Evolutionary conservation across 1,140 invertebrate species (phyloP).

Genomic region (Tetramorium simillimum): DNA sequence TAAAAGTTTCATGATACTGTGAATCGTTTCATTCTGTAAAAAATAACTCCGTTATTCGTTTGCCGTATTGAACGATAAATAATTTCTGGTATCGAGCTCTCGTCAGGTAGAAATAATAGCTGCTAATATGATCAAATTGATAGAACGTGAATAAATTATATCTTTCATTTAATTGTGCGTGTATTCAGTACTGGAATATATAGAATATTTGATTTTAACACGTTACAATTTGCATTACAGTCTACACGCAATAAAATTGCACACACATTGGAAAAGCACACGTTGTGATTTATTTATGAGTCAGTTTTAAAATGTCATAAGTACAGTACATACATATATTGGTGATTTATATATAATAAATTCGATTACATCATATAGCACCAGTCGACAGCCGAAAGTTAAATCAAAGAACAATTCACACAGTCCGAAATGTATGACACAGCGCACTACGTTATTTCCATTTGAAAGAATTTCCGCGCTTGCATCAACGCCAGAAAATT

Average conservation of each 20-base stretch:
- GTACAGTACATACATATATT: neutral
- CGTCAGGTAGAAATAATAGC: neutral
- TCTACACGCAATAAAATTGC: neutral
- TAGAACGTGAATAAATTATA: neutral
- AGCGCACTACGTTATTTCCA: slow-evolving; percentile 49
- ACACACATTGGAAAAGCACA: neutral
- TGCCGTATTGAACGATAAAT: neutral
- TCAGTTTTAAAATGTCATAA: neutral
- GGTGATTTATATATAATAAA: neutral
- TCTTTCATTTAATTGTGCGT: neutral
- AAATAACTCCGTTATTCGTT: neutral
- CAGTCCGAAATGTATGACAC: slow-evolving; percentile 39
- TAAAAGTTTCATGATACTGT: slow-evolving; percentile 14
- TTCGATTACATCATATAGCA: neutral
- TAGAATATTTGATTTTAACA: neutral
- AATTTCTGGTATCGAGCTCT: neutral
- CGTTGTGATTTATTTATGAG: neutral
- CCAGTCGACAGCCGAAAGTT: neutral
- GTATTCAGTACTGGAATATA: too few species aligned
- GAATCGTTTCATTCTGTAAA: neutral
- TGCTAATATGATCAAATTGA: neutral
- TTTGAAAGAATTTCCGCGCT: slow-evolving; percentile 56
- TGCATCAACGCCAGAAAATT: slow-evolving; percentile 49
- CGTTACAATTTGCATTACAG: neutral
- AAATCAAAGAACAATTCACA: slow-evolving; percentile 48